Percentiles rank a stretch among this genome's conserved stretches.
Conservation (phyloP, 2,888 invertebrate species). For the Noctua janthe region DNA sequence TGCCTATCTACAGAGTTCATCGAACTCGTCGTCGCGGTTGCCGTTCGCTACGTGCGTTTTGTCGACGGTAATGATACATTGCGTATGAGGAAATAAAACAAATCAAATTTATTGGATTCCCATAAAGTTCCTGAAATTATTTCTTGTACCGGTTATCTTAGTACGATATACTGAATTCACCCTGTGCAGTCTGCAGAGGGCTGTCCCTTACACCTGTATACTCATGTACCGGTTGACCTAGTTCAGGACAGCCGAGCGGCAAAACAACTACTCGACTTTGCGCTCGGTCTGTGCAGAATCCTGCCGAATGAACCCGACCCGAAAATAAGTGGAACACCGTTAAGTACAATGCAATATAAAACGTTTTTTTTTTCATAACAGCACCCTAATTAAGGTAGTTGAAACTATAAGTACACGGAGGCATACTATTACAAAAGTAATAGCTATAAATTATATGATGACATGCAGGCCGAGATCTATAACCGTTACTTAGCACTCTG, state of each 20-base stretch:
- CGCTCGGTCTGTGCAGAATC: not conserved
- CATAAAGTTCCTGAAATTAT: too few relatives aligned
- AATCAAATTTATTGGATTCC: too few relatives aligned
- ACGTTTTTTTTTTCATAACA: constrained; percentile 3
- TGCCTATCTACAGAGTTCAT: too few relatives aligned
- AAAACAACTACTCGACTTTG: not conserved
- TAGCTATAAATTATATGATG: constrained; percentile 21
- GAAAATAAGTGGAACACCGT: too few relatives aligned
- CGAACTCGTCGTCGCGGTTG: too few relatives aligned
- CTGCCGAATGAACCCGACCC: not conserved
- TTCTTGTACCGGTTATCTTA: too few relatives aligned
- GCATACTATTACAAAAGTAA: constrained; percentile 3
- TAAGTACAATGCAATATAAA: constrained; percentile 3
- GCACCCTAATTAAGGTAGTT: constrained; percentile 36
- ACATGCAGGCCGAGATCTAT: not conserved
- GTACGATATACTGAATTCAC: too few relatives aligned
- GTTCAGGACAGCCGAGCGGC: not conserved
- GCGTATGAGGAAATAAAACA: too few relatives aligned
- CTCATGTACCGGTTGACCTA: not conserved
- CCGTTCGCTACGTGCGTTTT: too few relatives aligned
- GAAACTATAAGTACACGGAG: constrained; percentile 54
- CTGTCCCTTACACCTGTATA: not conserved
- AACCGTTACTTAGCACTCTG: not conserved
- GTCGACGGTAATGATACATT: too few relatives aligned
- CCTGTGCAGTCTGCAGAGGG: too few relatives aligned